phyloP scores from a whole-genome alignment of 1,140 invertebrate species.

The Cephus cinctus region DNA sequence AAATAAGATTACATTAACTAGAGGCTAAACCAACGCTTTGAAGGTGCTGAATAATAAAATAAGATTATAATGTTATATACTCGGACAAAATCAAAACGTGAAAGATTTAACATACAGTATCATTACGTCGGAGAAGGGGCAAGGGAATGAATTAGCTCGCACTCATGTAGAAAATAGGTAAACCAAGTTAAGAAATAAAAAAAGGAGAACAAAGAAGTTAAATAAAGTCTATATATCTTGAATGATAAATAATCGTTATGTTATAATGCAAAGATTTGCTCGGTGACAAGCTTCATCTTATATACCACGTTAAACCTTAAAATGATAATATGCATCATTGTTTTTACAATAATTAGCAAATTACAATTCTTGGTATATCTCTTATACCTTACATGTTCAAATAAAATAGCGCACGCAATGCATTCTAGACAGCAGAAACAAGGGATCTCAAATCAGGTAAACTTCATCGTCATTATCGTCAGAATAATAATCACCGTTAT shows the following conservation, averaged over 20 bases:
- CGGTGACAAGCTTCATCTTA: conserved; percentile 8
- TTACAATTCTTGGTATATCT: conserved; percentile 15
- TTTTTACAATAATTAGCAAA: conserved; percentile 1
- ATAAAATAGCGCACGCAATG: conserved; percentile 11
- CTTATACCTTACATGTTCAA: conserved; percentile 14
- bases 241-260: too few species aligned
- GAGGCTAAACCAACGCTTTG: conserved; percentile 15
- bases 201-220: too few species aligned
- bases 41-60: conserved; percentile 32
- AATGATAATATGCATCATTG: conserved; percentile 19
- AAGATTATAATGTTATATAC: conserved; percentile 28
- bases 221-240: too few species aligned
- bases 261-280: conserved; percentile 19
- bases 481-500: too few species aligned
- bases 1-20: conserved; percentile 36
- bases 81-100: too few species aligned
- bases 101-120: too few species aligned
- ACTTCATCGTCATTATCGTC: too few species aligned
- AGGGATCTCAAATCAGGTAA: conserved; percentile 32
- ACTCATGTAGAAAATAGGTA: too few species aligned
- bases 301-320: conserved; percentile 4
- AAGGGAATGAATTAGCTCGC: too few species aligned
- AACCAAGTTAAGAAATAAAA: too few species aligned
- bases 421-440: conserved; percentile 11
- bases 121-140: too few species aligned